Conservation (phyloP, 2,888 invertebrate genomes). For the Nemurella pictetii region DNA sequence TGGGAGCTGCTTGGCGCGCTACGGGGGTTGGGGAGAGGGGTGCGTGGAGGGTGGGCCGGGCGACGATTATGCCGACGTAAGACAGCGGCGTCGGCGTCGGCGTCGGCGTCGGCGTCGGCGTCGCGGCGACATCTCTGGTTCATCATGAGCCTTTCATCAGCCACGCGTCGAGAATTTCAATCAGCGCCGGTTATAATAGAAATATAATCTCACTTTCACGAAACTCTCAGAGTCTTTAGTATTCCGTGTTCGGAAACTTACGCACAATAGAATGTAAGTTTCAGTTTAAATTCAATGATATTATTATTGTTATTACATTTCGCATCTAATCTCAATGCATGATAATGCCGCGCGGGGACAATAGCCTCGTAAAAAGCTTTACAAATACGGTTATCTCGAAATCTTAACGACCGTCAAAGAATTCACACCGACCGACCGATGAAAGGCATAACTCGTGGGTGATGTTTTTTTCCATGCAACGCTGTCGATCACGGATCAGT, state of each 20-base stretch:
- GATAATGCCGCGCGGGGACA: not conserved
- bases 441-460: not conserved
- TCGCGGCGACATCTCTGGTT: constrained; percentile 4
- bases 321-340: not conserved
- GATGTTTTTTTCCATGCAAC: not conserved
- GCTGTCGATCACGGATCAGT: too few relatives aligned
- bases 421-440: not conserved
- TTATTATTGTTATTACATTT: constrained; percentile 1
- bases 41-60: not conserved
- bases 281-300: constrained; percentile 15
- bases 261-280: not conserved
- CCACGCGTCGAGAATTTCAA: constrained; percentile 14
- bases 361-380: constrained; percentile 19
- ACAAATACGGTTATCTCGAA: constrained; percentile 2
- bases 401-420: not conserved
- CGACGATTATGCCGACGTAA: constrained; percentile 3
- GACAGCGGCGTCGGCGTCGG: not conserved
- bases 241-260: not conserved
- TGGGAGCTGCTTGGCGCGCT: not conserved
- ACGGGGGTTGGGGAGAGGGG: not conserved
- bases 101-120: constrained; percentile 1
- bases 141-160: constrained; percentile 11
- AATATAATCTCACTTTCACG: constrained; percentile 12
- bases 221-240: constrained; percentile 3
- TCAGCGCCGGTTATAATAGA: not conserved